Evolutionary conservation across 2,888 invertebrate genomes (phyloP).

Genomic region (Scaptomyza tumidula): DNA sequence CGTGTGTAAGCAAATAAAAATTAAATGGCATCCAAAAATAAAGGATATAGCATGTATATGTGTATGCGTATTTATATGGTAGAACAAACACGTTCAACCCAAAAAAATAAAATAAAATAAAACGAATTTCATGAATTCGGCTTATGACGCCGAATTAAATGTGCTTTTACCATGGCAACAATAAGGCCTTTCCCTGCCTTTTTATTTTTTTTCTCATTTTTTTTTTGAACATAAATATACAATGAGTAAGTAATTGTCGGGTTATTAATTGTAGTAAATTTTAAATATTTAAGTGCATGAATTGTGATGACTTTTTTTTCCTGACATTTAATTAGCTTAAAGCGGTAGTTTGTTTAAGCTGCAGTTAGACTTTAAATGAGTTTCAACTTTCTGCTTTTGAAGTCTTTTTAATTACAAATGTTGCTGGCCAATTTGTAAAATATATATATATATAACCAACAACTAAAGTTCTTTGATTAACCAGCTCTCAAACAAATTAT

Average conservation of each 20-base stretch:
- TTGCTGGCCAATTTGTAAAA: conserved; percentile 46
- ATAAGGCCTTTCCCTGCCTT: neutral
- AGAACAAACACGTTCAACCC: conserved; percentile 13
- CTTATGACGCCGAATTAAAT: conserved; percentile 36
- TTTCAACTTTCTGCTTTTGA: neutral
- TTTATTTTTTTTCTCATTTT: neutral
- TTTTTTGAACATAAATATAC: neutral
- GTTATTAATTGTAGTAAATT: neutral
- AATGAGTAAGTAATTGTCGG: conserved; percentile 2
- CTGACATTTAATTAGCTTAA: too few species aligned
- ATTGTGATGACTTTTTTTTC: neutral
- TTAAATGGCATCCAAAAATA: conserved; percentile 62
- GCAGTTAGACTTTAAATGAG: neutral
- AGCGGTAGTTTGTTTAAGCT: neutral
- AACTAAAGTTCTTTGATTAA: conserved; percentile 25
- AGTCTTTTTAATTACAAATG: neutral
- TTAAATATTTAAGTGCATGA: neutral
- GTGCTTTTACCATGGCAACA: conserved; percentile 30
- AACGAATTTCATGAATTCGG: conserved; percentile 25
- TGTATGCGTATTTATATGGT: neutral
- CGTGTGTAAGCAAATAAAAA: conserved; percentile 64
- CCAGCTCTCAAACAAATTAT: conserved; percentile 49
- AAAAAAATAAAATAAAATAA: conserved; percentile 22
- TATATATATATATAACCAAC: conserved; percentile 24
- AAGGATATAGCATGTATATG: conserved; percentile 18